These are phyloP conservation scores for Peucedramus taeniatus DNA, from an alignment of 2,113 vertebrate species.

Conservation along the genomic window DNA sequence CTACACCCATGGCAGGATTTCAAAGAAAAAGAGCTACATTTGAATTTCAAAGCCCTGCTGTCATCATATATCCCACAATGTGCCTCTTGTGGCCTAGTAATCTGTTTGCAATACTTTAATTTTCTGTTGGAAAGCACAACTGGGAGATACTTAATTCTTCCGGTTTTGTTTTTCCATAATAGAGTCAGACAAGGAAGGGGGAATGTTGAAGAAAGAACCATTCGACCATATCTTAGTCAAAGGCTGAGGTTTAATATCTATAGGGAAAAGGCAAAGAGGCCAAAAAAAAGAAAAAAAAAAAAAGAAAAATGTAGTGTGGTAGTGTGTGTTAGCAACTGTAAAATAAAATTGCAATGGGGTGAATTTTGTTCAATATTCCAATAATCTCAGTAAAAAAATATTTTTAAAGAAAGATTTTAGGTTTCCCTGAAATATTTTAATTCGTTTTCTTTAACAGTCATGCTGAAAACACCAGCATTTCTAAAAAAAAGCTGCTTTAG, in stretches of 20 bases:
- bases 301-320: neutral
- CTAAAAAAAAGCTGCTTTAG: neutral
- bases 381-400: neutral
- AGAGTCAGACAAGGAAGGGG: neutral
- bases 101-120: constrained; percentile 57
- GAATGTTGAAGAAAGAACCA: neutral
- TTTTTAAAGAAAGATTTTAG: neutral
- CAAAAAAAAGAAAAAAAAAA: neutral
- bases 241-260: neutral
- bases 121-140: constrained; percentile 52
- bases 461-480: neutral
- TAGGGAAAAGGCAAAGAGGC: neutral
- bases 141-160: constrained; percentile 46
- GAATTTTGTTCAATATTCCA: neutral
- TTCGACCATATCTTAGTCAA: neutral
- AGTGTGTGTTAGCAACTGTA: neutral
- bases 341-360: neutral
- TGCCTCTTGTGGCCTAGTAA: constrained; percentile 47
- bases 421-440: neutral
- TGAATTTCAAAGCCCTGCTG: constrained; percentile 64
- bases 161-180: constrained; percentile 33
- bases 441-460: neutral
- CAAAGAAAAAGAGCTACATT: constrained; percentile 55
- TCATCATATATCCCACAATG: constrained; percentile 33
- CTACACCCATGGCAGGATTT: constrained; percentile 56